phyloP scores from a whole-genome alignment of 2,113 vertebrate species.

The Chaetodon trifascialis region DNA sequence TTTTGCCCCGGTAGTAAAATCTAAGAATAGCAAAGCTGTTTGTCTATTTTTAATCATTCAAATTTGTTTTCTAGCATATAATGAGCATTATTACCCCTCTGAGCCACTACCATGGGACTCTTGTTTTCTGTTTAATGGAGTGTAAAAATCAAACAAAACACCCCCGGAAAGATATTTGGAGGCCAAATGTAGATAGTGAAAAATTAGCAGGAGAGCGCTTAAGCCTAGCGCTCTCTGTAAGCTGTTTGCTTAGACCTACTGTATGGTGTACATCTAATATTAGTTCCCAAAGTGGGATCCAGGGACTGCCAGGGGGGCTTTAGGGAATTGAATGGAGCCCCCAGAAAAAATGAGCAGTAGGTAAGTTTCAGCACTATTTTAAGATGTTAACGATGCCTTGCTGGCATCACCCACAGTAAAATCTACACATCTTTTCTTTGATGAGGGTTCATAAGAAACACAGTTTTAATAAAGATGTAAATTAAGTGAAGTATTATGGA shows the following conservation, averaged over 20 bases:
- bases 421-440: background rate
- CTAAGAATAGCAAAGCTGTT: slow-evolving; percentile 28
- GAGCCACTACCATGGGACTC: slow-evolving; percentile 28
- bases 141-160: slow-evolving; percentile 56
- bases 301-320: slow-evolving; percentile 43
- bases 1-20: background rate
- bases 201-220: slow-evolving; percentile 50
- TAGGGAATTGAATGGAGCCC: slow-evolving; percentile 48
- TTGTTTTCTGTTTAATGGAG: slow-evolving; percentile 51
- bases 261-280: slow-evolving; percentile 37
- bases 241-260: slow-evolving; percentile 61
- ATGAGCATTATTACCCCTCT: slow-evolving; percentile 35
- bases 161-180: slow-evolving; percentile 20
- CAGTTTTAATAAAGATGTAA: background rate
- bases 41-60: slow-evolving; percentile 42
- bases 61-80: slow-evolving; percentile 43
- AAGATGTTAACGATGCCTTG: slow-evolving; percentile 13
- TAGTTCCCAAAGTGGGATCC: slow-evolving; percentile 61
- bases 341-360: slow-evolving; percentile 57
- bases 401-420: background rate
- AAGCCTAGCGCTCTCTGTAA: slow-evolving; percentile 40
- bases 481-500: background rate
- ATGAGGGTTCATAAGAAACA: background rate
- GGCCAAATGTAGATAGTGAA: slow-evolving; percentile 42
- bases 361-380: slow-evolving; percentile 49